Evolutionary conservation across 1,140 invertebrate species (phyloP), one percentile per base, ranked within the genome.

Genomic region (Eulimnadia texana): DNA sequence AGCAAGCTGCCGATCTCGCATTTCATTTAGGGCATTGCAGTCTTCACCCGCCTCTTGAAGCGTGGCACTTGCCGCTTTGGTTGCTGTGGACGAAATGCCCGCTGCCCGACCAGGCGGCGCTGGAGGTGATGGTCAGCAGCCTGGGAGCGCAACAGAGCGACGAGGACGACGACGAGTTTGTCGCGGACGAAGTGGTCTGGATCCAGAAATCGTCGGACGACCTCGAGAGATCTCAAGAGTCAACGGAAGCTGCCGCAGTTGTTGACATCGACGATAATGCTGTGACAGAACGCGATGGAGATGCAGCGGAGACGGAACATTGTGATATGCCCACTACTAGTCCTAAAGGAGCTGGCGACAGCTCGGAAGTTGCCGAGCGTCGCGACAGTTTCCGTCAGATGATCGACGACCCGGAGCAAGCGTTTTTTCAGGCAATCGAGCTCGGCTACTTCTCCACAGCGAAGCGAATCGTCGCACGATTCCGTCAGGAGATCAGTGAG

Each of bases 41-140:
- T 58, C 63, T 70, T 6, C 65, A 72, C 54, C 64, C 72, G 3
- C 69, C 72, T 3, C 64, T 77, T 28, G 73, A 78, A 56, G 67
- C 72, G 66, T 67, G 70, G 66, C 75, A 77, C 63, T 66, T 78
- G 29, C 71, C 74, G 3, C 68, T 77, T 3, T 69, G 70, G 66
- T 62, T 73, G n/a, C 60, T 72, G 28, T 68, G 66, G 10, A 67
- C 68, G 25, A 67, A 67, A 10, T 63, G 61, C 1, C 63, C 68
- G 42, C 61, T 67, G 0, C 56, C 83, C 13, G 82, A 84, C 63
- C 71, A 78, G 6, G 81, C 84, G 65, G 80, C 80, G 0, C 70
- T 84, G 29, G 78, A 82, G 20, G 75, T 83, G 3, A 71, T 85
- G 0, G 54, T 50, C 59, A 61, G 50, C 64, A 63, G 42, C 55